Base-by-base conservation (phyloP, 2,888 invertebrate genomes). In the Andrena trimmerana region DNA sequence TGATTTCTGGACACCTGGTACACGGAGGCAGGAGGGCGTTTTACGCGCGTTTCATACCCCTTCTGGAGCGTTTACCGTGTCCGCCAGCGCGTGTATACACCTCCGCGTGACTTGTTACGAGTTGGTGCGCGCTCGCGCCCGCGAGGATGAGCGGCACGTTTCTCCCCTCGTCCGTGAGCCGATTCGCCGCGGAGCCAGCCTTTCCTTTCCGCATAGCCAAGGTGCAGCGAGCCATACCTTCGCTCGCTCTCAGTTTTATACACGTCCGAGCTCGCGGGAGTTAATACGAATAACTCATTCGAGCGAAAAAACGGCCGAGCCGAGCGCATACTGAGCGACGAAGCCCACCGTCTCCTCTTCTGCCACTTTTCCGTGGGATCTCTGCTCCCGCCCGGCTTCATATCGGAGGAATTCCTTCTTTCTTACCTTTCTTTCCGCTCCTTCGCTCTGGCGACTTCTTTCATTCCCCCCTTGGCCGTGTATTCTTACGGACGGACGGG, bases 201-300 rank as follows among this genome's bases (percentile, higher is more conserved):
- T 93, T 93, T 93, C 92, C 94, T 94, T 94, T 94, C 94, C 94
- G 94, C 94, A 94, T 94, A 93, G 92, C 89, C 93, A 90, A 91
- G 90, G 92, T 92, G 93, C 93, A 94, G 91, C 93, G 89, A 93
- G 93, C 92, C 93, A 91, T 93, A 90, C 91, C 89, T 85, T 57
- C 81, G 82, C 77, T 70, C 71, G 82, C 77, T 83, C 84, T 85
- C 75, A 83, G 76, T 88, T 90, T 90, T 90, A 86, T 85, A 85
- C 84, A 83, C 86, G 85, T 84, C 88, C 88, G 91, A 91, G 87
- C 91, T 87, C 84, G 83, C 88, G 59, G 60, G 59, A 90, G 90
- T 90, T 92, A 91, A 93, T 91, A 90, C 90, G 91, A 91, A 92
- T 91, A 92, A 91, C 91, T 92, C 76, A 86, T 78, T 83, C 83